phyloP scores from a whole-genome alignment of 2,888 invertebrate species.

The Lamellibrachia columna region DNA sequence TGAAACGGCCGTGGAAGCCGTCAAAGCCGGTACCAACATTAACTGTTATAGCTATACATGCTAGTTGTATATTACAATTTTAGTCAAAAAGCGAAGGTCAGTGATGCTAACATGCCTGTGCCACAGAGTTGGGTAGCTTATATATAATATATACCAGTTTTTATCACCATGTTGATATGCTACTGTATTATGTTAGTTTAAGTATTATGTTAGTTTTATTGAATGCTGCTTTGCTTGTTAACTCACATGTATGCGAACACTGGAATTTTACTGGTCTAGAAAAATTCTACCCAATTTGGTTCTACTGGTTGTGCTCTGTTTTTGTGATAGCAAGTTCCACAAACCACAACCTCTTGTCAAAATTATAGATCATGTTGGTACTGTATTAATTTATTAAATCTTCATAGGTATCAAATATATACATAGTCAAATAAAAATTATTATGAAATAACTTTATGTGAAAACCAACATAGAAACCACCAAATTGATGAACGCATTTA shows the following conservation, averaged over 20 bases:
- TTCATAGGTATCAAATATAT: not conserved
- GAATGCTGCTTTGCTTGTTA: too few relatives aligned
- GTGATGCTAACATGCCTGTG: not conserved
- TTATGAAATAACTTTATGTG: not conserved
- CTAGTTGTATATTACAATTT: not conserved
- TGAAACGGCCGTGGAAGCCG: constrained; percentile 8
- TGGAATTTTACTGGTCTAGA: too few relatives aligned
- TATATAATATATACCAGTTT: not conserved
- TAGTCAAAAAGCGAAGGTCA: not conserved
- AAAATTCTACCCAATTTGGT: too few relatives aligned
- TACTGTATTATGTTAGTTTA: not conserved
- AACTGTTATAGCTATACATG: not conserved
- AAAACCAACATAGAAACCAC: too few relatives aligned
- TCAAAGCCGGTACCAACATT: not conserved
- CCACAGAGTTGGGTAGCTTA: not conserved
- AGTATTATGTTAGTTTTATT: too few relatives aligned
- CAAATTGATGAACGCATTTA: not conserved
- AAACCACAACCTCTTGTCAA: not conserved
- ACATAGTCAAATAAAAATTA: not conserved
- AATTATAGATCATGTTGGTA: not conserved
- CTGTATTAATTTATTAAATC: not conserved
- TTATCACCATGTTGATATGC: not conserved
- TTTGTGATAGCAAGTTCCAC: constrained; percentile 13
- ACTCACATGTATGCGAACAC: too few relatives aligned
- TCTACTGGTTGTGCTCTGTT: not conserved